These are phyloP conservation scores for Drosophila mimetica DNA, from an alignment of 2,888 invertebrate genomes.

Conservation along the genomic window DNA sequence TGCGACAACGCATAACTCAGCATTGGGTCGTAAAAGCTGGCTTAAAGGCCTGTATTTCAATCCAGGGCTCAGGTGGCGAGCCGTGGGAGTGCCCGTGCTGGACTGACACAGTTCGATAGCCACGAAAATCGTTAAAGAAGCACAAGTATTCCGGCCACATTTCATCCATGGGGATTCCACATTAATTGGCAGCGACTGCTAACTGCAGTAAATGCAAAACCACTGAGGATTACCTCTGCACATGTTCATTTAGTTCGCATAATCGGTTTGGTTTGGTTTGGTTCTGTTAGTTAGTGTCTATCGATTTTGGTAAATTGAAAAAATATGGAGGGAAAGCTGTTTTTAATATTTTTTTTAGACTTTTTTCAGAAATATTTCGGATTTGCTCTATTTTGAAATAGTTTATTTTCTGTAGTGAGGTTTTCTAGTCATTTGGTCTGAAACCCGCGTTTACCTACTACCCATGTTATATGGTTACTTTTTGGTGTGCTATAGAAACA, in stretches of 20 bases:
- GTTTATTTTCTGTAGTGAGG: not conserved
- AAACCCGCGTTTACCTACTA: not conserved
- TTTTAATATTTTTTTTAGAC: too few species aligned
- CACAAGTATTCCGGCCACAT: conserved; percentile 7
- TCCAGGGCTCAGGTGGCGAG: conserved; percentile 27
- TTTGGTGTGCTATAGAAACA: not conserved
- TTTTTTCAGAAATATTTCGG: too few species aligned
- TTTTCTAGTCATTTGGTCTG: not conserved
- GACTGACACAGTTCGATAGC: conserved; percentile 19
- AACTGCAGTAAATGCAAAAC: not conserved
- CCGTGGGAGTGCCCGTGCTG: conserved; percentile 4
- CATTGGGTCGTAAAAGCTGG: conserved; percentile 27
- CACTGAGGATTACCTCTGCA: conserved; percentile 3
- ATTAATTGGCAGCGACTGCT: conserved; percentile 26
- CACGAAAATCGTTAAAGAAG: conserved; percentile 28
- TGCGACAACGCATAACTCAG: conserved; percentile 34
- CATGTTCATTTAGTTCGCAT: not conserved
- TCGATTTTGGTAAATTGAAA: not conserved
- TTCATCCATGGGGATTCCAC: conserved; percentile 6
- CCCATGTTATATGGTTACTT: not conserved
- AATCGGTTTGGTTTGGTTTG: too few species aligned
- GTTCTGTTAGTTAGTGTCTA: not conserved
- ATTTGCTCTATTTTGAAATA: not conserved
- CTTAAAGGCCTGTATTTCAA: conserved; percentile 38
- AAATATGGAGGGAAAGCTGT: too few species aligned